phyloP scores from a whole-genome alignment of 1,140 invertebrate genomes.

The Magallana ariakensis region DNA sequence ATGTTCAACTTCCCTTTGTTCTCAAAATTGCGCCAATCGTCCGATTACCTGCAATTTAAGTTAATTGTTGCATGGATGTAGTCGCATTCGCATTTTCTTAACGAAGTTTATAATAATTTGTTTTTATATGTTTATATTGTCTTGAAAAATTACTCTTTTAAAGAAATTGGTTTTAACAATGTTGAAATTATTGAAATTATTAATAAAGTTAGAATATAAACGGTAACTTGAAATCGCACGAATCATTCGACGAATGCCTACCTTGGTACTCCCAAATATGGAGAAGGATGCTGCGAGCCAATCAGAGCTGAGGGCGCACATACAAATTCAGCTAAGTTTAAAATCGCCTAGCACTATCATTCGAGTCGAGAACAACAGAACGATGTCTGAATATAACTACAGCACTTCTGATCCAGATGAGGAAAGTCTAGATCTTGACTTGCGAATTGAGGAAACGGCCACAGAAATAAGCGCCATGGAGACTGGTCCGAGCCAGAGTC shows the following conservation, averaged over 20 bases:
- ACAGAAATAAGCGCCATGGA: not conserved
- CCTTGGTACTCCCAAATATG: too few relatives aligned
- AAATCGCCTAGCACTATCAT: not conserved
- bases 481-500: not conserved
- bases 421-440: not conserved
- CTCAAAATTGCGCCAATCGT: not conserved
- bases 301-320: slow-evolving; percentile 9
- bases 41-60: not conserved
- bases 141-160: too few relatives aligned
- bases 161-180: too few relatives aligned
- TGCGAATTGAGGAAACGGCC: not conserved
- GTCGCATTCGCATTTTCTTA: not conserved
- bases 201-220: too few relatives aligned
- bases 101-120: too few relatives aligned
- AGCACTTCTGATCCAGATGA: not conserved
- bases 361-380: not conserved
- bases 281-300: not conserved
- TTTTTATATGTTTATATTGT: too few relatives aligned
- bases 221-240: too few relatives aligned
- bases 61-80: slow-evolving; percentile 2
- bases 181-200: too few relatives aligned
- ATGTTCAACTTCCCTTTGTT: not conserved
- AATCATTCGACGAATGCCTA: too few relatives aligned
- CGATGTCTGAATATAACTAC: not conserved
- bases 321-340: slow-evolving; percentile 5